Conservation (phyloP, 2,113 vertebrate species). For the Quiscalus mexicanus region DNA sequence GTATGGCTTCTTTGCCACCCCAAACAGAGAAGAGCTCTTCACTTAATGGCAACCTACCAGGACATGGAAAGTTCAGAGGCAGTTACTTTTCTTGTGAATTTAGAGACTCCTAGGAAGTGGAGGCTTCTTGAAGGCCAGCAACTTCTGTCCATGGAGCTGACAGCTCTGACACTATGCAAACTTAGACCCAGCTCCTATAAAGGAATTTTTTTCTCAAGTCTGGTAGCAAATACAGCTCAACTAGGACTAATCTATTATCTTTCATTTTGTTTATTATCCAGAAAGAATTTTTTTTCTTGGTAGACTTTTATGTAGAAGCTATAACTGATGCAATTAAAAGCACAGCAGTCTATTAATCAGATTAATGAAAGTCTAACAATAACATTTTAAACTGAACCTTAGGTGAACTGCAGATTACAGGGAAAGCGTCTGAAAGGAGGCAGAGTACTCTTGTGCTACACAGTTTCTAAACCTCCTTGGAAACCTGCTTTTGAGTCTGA, state of each 20-base stretch:
- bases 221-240: background rate
- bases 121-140: background rate
- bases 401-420: background rate
- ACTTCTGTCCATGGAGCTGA: background rate
- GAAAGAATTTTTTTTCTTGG: background rate
- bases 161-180: background rate
- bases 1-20: background rate
- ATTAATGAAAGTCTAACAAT: background rate
- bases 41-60: background rate
- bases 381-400: background rate
- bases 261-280: background rate
- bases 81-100: background rate
- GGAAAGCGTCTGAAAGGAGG: background rate
- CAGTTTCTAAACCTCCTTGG: background rate
- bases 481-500: background rate
- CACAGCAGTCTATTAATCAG: background rate
- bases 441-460: background rate
- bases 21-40: background rate
- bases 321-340: background rate
- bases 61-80: background rate
- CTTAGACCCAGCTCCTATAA: background rate
- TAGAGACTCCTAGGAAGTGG: background rate
- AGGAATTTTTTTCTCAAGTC: background rate
- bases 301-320: background rate
- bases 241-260: background rate